A percentile compares a stretch with the other conserved stretches of the same genome.
Evolutionary conservation across 2,888 invertebrate species (phyloP).

Genomic region (Herminia tarsipennalis): DNA sequence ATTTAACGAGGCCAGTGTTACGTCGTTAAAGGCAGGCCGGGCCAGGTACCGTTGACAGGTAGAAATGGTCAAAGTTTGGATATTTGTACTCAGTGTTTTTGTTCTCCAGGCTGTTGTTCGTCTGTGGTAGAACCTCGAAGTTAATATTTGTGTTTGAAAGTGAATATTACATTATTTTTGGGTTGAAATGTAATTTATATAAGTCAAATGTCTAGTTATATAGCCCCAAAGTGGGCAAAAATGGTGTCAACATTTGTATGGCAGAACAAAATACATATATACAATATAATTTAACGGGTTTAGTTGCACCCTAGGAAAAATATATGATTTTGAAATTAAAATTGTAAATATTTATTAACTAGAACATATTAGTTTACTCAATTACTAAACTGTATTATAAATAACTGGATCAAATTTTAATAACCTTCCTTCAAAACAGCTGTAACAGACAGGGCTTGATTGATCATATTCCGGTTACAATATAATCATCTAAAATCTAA

Average conservation of each 20-base stretch:
- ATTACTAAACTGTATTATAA: no score
- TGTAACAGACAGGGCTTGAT: neutral
- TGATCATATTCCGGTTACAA: neutral
- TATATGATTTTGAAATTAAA: no score
- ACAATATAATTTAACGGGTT: no score
- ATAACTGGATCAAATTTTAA: neutral
- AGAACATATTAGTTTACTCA: no score
- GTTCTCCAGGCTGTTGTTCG: constrained; percentile 15
- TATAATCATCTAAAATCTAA: neutral
- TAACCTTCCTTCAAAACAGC: neutral
- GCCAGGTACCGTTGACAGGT: constrained; percentile 30
- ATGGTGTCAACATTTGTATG: no score
- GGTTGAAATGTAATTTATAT: neutral
- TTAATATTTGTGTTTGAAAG: constrained; percentile 14
- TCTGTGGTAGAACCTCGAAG: constrained; percentile 25
- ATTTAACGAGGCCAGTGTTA: constrained; percentile 30
- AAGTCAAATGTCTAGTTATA: no score
- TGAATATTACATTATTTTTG: neutral
- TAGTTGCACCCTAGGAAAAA: no score
- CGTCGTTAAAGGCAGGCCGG: constrained; percentile 23
- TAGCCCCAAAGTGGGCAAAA: no score
- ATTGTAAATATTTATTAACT: no score
- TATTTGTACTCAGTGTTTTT: constrained; percentile 28
- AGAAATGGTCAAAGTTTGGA: constrained; percentile 34
- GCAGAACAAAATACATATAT: no score